phyloP scores from a whole-genome alignment of 30 jellyfish, hydroid and myxozoan genomes.

The Aurelia aurita region DNA sequence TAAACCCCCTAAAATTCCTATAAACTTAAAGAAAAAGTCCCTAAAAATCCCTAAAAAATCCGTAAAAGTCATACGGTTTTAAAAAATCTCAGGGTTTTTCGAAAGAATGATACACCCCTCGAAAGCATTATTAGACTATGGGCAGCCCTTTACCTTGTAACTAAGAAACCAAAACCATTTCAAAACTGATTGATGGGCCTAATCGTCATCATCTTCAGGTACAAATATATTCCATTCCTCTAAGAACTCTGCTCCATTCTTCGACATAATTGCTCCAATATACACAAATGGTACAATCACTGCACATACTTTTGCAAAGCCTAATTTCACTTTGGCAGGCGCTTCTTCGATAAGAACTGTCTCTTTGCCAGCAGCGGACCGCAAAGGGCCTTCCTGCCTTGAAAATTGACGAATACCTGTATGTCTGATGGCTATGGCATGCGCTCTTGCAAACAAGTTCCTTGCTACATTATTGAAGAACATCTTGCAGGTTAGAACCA shows the following conservation, averaged over 20 bases:
- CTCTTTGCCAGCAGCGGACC: not conserved
- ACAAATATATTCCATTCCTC: constrained; percentile 92
- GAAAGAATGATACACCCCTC: too few species aligned
- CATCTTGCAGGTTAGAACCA: not conserved
- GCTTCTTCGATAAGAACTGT: constrained; percentile 48
- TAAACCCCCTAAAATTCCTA: too few species aligned
- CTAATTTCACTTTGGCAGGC: constrained; percentile 70
- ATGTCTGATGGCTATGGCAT: not conserved
- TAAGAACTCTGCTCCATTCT: constrained; percentile 84
- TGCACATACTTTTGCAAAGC: constrained; percentile 61
- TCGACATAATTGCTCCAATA: constrained; percentile 81
- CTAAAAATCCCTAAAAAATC: too few species aligned
- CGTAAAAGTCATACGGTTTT: too few species aligned
- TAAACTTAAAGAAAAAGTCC: too few species aligned
- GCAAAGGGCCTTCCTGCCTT: not conserved
- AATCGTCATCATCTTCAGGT: constrained; percentile 93
- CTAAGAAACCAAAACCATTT: too few species aligned
- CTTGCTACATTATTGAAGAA: not conserved
- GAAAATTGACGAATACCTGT: not conserved
- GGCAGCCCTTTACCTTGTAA: too few species aligned
- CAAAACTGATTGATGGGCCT: not conserved
- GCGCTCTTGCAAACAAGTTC: constrained; percentile 1
- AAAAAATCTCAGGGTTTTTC: too few species aligned
- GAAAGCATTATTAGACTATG: too few species aligned
- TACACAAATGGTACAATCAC: constrained; percentile 69